Base-by-base conservation (phyloP, 2,888 invertebrate species). In the Copidosoma aretas region DNA sequence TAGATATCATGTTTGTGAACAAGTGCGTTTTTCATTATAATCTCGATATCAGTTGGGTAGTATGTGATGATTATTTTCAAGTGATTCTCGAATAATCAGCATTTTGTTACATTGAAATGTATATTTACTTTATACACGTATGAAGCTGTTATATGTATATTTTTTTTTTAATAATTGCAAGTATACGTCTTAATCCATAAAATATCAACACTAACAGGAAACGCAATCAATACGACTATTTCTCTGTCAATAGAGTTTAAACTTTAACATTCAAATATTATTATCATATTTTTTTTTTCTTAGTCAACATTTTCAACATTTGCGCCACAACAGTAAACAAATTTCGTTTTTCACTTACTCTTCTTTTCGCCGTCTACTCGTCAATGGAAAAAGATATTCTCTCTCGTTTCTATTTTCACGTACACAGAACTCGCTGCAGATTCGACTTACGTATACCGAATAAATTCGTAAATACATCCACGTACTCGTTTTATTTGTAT, bases 391-490 rank as follows among this genome's bases (percentile, higher is more conserved):
- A 67, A 70, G 70, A 61, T 64, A 70, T 61, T 17, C 17, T 52
- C 32, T 8, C 32, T 32, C 32, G 32, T 32, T 32, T 32, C 32
- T 32, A 32, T 32, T 32, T 32, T 32, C 32, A 32, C 32, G 8
- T 8, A 32, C 32, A 5, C 32, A 32, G 32, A 32, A 8, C 32
- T 32, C 32, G 32, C 32, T 32, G 32, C 32, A 32, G 32, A n/a
- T n/a, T n/a, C n/a, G n/a, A 67, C 76, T 46, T 46, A 78, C 75
- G 78, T 79, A 77, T 80, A 78, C 77, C 75, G 75, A 75, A 73
- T 76, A 73, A 74, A 74, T 74, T 77, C 73, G 72, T 72, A 64
- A 68, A 71, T 71, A 70, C 67, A 69, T 71, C 70, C 69, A 65
- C 58, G 64, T 74, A 75, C 75, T 67, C 60, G 69, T 62, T 64